phyloP scores from a whole-genome alignment of 2,113 vertebrate genomes.

The Theropithecus gelada region DNA sequence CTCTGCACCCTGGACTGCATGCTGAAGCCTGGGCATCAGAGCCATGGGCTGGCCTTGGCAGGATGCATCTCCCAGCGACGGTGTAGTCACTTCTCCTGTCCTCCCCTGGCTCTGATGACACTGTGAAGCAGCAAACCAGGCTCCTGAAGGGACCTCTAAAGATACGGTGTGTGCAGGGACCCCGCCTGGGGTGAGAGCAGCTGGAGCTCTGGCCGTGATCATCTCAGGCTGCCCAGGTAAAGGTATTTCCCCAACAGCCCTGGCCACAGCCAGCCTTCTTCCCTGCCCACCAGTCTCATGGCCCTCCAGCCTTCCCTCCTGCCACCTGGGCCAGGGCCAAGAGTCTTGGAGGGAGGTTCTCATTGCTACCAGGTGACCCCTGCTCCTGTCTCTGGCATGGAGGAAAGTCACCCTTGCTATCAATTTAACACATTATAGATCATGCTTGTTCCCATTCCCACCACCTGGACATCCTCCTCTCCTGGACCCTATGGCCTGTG shows the following conservation, averaged over 20 bases:
- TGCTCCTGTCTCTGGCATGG: neutral
- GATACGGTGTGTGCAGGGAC: neutral
- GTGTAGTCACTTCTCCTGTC: neutral
- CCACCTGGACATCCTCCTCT: neutral
- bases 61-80: neutral
- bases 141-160: neutral
- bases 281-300: neutral
- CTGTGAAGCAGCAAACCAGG: neutral
- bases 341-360: neutral
- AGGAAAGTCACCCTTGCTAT: neutral
- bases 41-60: neutral
- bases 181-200: neutral
- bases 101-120: neutral
- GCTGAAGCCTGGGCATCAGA: neutral
- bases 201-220: neutral
- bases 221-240: neutral
- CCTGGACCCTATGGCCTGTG: neutral
- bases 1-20: neutral
- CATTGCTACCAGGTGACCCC: neutral
- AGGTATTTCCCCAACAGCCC: neutral
- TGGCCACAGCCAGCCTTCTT: accelerated
- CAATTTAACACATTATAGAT: neutral
- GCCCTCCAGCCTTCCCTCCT: neutral
- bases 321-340: neutral
- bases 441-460: neutral